Base-by-base conservation (phyloP, 1,140 invertebrate species). In the Cardiocondyla obscurior region DNA sequence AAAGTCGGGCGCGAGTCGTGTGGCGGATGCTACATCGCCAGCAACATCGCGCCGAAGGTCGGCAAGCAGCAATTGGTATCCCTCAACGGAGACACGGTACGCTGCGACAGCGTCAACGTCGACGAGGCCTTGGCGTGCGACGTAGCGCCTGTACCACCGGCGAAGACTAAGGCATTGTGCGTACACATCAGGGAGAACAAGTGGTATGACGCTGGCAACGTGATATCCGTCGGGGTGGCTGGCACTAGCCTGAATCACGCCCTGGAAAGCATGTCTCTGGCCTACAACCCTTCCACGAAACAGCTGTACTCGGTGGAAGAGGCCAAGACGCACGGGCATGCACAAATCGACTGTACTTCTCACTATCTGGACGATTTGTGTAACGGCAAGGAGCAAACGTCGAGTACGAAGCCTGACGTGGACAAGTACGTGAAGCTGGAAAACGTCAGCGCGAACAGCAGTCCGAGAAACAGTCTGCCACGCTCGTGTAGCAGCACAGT, bases 231-330 rank as follows among this genome's bases (percentile, higher is more conserved):
- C 4, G 92, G 92, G 4, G 89, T 92, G 1, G 90, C 91, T 6
- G 92, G 92, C 14, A 90, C 92, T 25, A 93, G 90, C n/a, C 87
- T 95, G 36, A 94, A 94, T 82, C 93, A 94, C 90, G 94, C 94
- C 55, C 85, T 95, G 64, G 94, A 95, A 69, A 95, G 93, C 88
- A 95, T 95, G 93, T 94, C 94, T 62, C 76, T 95, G 88, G 94
- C 94, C 60, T 95, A 95, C 84, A 94, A 94, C 88, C 94, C 94
- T 39, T 83, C 94, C 7, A 95, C 94, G 8, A 95, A 94, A 81
- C 93, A 95, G 76, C 85, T 95, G 16, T 93, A 93, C 57, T 92
- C 92, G 64, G 92, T 93, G 39, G 94, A 92, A 28, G 92, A 90
- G 55, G 85, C 58, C 72, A 87, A 69, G n/a, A 28, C 12, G 3